phyloP scores from a whole-genome alignment of 1,140 invertebrate genomes.

The Heliconius eleuchia region DNA sequence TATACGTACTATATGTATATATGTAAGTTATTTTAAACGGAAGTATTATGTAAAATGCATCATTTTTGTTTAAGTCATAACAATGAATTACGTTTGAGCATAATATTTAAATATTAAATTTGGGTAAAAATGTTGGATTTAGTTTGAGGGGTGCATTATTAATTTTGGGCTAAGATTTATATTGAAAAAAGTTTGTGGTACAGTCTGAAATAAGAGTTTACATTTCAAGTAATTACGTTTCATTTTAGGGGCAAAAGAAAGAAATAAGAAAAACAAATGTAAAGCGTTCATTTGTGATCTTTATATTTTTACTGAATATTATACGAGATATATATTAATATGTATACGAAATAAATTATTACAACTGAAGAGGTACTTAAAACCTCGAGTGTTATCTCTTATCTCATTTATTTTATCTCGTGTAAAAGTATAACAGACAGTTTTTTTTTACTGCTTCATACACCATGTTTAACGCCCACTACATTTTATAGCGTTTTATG shows the following conservation, averaged over 20 bases:
- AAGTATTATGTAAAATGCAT: constrained; percentile 9
- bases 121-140: neutral
- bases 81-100: neutral
- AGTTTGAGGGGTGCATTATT: neutral
- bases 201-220: too few species aligned
- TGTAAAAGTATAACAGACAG: neutral
- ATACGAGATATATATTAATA: too few species aligned
- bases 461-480: constrained; percentile 51
- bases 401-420: constrained; percentile 13
- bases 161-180: too few species aligned
- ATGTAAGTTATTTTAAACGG: neutral
- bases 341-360: neutral
- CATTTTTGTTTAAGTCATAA: neutral
- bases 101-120: constrained; percentile 10
- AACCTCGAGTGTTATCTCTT: neutral
- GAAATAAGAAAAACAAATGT: too few species aligned
- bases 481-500: constrained; percentile 21
- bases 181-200: too few species aligned
- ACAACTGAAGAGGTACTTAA: neutral
- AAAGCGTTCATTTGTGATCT: too few species aligned
- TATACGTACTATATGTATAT: neutral
- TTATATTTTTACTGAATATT: neutral
- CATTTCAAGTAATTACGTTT: too few species aligned
- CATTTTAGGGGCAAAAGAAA: too few species aligned
- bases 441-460: constrained; percentile 60